Evolutionary conservation across 2,888 invertebrate species (phyloP), one percentile per base, ranked within the genome.

Genomic region (Amphipyra tragopoginis): DNA sequence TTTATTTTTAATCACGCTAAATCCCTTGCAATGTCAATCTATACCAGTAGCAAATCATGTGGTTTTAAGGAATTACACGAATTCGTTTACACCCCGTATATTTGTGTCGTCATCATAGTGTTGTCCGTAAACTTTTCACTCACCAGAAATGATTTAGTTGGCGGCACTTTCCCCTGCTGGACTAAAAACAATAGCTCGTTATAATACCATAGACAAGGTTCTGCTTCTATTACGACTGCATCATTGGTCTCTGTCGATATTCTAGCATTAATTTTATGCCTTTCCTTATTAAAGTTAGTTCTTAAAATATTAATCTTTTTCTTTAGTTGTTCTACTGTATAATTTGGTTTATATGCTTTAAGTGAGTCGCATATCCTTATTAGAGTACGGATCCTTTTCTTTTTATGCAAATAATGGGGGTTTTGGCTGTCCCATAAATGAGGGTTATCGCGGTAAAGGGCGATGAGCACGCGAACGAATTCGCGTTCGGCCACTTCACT

Each of bases 281-380:
- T 54, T 1, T 51, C 51, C 14, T 59, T 65, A 55, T 59, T 59
- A 34, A 54, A 65, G n/a, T 65, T 54, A 5, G 64, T 59, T 21
- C 58, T 36, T 5, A 64, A 38, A 15, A 64, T 59, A 51, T 64
- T 54, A 5, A 64, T 33, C 38, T 64, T 59, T 53, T 55, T 64
- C 43, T 64, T 64, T 10, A 64, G 33, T 1, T 49, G 39, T 34
- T 59, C 59, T 26, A 65, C 21, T 0, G 54, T 55, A 13, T 55
- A 64, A 9, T 59, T 11, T 1, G 55, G 54, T 15, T 42, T 58
- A n/a, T 50, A 59, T 11, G 2, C 10, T 47, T 54, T 58, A 33
- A 64, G 47, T 1, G 40, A 11, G 4, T 59, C 54, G 21, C 58
- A 64, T 14, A 64, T 54, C 0, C 39, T n/a, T 14, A 36, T 40